Percentiles rank a stretch among this genome's conserved stretches.
Conservation (phyloP, 2,888 invertebrate genomes). For the Smittia aterrima region DNA sequence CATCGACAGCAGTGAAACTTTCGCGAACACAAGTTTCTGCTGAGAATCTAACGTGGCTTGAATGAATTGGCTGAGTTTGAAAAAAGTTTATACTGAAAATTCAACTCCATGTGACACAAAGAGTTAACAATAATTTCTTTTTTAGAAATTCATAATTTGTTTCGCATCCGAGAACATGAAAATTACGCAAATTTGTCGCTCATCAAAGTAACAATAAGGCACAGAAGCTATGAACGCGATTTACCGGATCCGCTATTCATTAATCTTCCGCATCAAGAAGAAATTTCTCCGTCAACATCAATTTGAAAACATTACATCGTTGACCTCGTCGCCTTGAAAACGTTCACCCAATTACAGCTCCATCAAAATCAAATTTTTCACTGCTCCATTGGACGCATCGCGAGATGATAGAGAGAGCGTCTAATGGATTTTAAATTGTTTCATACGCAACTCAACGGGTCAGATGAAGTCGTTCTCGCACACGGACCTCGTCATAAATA, state of each 20-base stretch:
- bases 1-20: too few species aligned
- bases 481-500: not conserved
- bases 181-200: not conserved
- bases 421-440: constrained; percentile 23
- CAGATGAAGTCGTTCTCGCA: not conserved
- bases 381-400: constrained; percentile 20
- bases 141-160: not conserved
- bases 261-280: not conserved
- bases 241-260: not conserved
- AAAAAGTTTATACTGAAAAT: too few species aligned
- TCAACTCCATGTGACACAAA: too few species aligned
- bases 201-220: not conserved
- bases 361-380: constrained; percentile 26
- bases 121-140: too few species aligned
- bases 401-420: not conserved
- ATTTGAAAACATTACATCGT: constrained; percentile 5
- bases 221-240: not conserved
- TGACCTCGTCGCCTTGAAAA: constrained; percentile 3
- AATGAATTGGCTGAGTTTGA: too few species aligned
- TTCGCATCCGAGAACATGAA: not conserved
- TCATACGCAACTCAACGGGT: not conserved
- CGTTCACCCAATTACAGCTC: constrained; percentile 3
- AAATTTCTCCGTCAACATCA: not conserved
- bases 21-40: not conserved
- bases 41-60: not conserved